Evolutionary conservation across 2,888 invertebrate genomes (phyloP), one percentile per base, ranked within the genome.

Genomic region (Sinopyrophorus schimmeli): DNA sequence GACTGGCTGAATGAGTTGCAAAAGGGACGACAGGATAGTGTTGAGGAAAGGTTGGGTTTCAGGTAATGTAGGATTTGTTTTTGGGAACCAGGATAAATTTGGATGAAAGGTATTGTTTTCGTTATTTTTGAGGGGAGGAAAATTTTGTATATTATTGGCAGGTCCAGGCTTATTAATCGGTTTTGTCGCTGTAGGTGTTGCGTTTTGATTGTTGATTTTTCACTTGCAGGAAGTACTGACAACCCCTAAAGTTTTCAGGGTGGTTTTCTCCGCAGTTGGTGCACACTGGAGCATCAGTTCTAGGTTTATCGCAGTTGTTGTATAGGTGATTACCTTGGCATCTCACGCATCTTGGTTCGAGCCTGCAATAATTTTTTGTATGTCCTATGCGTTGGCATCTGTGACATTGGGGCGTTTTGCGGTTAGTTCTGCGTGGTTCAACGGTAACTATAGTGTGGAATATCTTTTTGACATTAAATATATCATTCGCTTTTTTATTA

Each of bases 401-500:
- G 11, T 26, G 26, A 12, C 28, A 39, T 20, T 26, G 39, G 3
- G 39, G 39, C 1, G 39, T 39, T 3, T 18, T 28, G 5, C 12
- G 10, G 5, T 10, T 10, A 2, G 10, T 39, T 15, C 15, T 20
- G 26, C 35, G 26, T 44, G 43, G 28, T 28, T 44, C 35, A 27
- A 35, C 24, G 3, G 3, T 18, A 5, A 23, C 42, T 17, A 26
- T n/a, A 24, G 26, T 5, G 26, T 32, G 24, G 30, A 16, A 24
- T 12, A 32, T 3, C 3, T 11, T 41, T 9, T 21, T 16, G 16
- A 42, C 10, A 10, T 42, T 31, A 10, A 14, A 26, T 4, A 42
- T 24, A 32, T 42, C 30, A 3, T 41, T 41, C 10, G 30, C 34
- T 14, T 42, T 42, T 12, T 44, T 17, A 20, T 27, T 44, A 30